Base-by-base conservation (phyloP, 2,113 vertebrate genomes). In the Scalopus aquaticus region DNA sequence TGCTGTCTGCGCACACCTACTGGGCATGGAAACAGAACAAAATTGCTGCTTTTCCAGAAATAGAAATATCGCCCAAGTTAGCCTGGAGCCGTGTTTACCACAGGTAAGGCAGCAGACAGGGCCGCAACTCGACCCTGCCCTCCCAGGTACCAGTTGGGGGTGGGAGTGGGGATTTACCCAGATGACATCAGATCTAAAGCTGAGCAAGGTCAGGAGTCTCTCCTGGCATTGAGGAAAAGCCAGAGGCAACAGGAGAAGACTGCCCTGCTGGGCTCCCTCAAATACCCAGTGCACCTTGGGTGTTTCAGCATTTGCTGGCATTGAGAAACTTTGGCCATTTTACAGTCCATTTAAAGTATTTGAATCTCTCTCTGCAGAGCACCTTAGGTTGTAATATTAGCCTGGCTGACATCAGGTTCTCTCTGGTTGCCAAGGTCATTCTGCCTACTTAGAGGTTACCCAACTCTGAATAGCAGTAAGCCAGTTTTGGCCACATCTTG, bases 241-340 rank as follows among this genome's bases (percentile, higher is more conserved):
- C 13, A 3, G 1, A 4, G 42, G 49, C 49, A 30, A 42, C 1
- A 2, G 44, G 20, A 49, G 0, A 32, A 32, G 3, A 64, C 39
- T 13, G 30, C 46, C 42, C 82, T n/a, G 22, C 92, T 88, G 56
- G 24, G 42, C 64, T 92, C 46, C 88, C 79, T 74, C 81, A 86
- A 58, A 74, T 65, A 88, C 51, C 67, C 64, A 85, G 70, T 70
- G 54, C n/a, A 20, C 62, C 79, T 83, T 32, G 60, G 87, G 60
- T 81, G 37, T 65, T 90, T 94, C 95, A 85, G 96, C 70, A 94
- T 83, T 95, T 97, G 74, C 81, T 94, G 83, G 32, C 81, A 91
- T 28, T 46, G 89, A 95, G 72, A 44, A n/a, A n/a, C 26, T 78
- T 30, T 58, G 70, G 54, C 69, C 54, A 60, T 80, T 95, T 95